Conservation (phyloP, 2,797 vertebrate genomes). For the Graptemys geographica region DNA sequence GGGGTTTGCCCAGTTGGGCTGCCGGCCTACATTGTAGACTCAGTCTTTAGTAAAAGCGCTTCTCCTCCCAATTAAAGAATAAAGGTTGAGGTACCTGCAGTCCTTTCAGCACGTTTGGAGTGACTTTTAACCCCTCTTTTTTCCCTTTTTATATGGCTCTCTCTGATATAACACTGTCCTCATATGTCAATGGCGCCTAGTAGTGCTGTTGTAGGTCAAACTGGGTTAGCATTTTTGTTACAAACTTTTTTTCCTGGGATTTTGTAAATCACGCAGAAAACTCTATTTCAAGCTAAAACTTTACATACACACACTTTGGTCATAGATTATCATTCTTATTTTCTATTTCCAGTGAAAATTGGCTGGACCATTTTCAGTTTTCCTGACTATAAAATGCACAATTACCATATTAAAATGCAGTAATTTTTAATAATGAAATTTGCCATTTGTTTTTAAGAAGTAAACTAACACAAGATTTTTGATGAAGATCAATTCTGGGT, state of each 20-base stretch:
- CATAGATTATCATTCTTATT: background rate
- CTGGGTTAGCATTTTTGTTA: conserved; percentile 48
- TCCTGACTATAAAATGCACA: background rate
- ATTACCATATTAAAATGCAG: background rate
- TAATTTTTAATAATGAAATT: background rate
- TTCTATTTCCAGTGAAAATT: background rate
- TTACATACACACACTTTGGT: background rate
- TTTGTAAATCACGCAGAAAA: conserved; percentile 45
- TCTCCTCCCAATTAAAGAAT: conserved; percentile 83
- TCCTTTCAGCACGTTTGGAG: conserved; percentile 76
- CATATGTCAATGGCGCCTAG: conserved; percentile 23
- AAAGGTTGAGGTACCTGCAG: conserved; percentile 79
- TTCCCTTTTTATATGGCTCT: conserved; percentile 67
- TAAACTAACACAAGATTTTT: background rate
- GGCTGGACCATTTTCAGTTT: background rate
- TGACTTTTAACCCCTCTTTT: conserved; percentile 79
- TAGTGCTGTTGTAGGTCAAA: conserved; percentile 61
- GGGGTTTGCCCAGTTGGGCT: conserved; percentile 81
- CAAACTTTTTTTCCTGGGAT: background rate
- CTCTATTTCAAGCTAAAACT: conserved; percentile 42
- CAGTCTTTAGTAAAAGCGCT: conserved; percentile 79
- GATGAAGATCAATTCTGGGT: rapidly evolving
- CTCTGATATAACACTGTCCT: conserved; percentile 59
- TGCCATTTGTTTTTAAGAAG: background rate
- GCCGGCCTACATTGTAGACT: conserved; percentile 82